Conservation (phyloP, 2,797 vertebrate genomes). For the Kryptopterus vitreolus region DNA sequence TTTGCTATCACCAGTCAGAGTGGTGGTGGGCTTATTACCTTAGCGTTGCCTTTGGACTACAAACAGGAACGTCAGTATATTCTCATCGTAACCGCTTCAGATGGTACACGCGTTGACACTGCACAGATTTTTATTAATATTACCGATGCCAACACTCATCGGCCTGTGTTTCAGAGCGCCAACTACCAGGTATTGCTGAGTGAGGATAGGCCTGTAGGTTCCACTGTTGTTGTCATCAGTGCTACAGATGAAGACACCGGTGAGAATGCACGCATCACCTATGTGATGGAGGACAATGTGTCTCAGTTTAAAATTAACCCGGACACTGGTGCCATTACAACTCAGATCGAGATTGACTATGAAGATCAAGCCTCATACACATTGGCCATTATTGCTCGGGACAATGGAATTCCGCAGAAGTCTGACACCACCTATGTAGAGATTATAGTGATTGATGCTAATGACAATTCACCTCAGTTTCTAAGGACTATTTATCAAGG, state of each 20-base stretch:
- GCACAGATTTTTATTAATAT: slow-evolving; percentile 84
- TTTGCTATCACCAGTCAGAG: slow-evolving; percentile 87
- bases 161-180: slow-evolving; percentile 86
- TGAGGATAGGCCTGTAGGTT: slow-evolving; percentile 82
- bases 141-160: slow-evolving; percentile 86
- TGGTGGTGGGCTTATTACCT: slow-evolving; percentile 80
- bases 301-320: slow-evolving; percentile 85
- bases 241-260: slow-evolving; percentile 86
- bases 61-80: slow-evolving; percentile 88
- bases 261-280: slow-evolving; percentile 84
- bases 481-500: slow-evolving; percentile 81
- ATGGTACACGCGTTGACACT: slow-evolving; percentile 80
- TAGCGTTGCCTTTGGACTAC: slow-evolving; percentile 86
- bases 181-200: slow-evolving; percentile 82
- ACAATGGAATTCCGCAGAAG: slow-evolving; percentile 87
- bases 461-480: slow-evolving; percentile 82
- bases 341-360: slow-evolving; percentile 81
- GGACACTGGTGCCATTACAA: slow-evolving; percentile 80
- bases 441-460: slow-evolving; percentile 83
- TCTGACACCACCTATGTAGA: slow-evolving; percentile 86
- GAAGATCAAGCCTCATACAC: slow-evolving; percentile 87
- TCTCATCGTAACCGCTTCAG: slow-evolving; percentile 82
- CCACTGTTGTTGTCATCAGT: slow-evolving; percentile 81
- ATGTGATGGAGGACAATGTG: slow-evolving; percentile 82
- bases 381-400: slow-evolving; percentile 80